Conservation (phyloP, 2,113 vertebrate species). For the Gasterosteus aculeatus region DNA sequence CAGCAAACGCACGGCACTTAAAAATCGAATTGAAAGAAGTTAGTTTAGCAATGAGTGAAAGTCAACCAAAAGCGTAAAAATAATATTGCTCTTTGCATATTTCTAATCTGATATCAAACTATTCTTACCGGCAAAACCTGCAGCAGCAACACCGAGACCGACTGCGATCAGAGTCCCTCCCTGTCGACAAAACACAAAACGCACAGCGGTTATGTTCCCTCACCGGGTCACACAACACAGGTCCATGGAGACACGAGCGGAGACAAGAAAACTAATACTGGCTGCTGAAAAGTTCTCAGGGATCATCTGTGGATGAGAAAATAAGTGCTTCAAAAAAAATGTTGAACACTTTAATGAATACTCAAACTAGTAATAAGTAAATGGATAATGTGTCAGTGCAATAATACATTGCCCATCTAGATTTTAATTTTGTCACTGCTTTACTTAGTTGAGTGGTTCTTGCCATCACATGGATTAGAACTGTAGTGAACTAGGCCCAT, state of each 20-base stretch:
- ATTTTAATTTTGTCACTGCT: neutral
- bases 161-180: constrained; percentile 87
- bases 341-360: neutral
- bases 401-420: neutral
- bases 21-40: too few species aligned
- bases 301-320: neutral
- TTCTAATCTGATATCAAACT: neutral
- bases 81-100: neutral
- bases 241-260: neutral
- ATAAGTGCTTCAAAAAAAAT: neutral
- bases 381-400: neutral
- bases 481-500: too few species aligned
- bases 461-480: too few species aligned
- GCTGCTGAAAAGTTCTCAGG: neutral
- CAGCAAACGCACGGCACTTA: neutral
- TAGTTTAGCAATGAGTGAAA: neutral
- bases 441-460: too few species aligned
- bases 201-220: neutral
- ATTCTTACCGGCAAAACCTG: constrained; percentile 89
- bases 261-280: neutral
- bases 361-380: neutral
- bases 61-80: neutral
- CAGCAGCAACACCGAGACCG: constrained; percentile 90
- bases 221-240: neutral
- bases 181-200: constrained; percentile 63